phyloP scores from a whole-genome alignment of 1,140 invertebrate species.

The Lordiphosa collinella region DNA sequence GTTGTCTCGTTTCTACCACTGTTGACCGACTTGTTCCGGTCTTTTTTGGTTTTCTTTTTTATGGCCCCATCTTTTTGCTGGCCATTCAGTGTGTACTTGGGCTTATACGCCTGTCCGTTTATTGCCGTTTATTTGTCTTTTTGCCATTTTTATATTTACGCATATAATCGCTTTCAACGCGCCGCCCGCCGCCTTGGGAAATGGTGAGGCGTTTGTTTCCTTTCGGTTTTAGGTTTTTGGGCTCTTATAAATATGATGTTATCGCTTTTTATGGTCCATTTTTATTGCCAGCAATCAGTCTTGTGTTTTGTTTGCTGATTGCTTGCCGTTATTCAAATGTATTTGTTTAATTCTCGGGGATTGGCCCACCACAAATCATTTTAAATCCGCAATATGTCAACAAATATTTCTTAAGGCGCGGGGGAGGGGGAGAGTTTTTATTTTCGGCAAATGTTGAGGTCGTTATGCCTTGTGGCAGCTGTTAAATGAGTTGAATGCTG shows the following conservation, averaged over 20 bases:
- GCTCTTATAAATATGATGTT: conserved; percentile 75
- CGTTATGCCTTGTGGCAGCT: conserved; percentile 42
- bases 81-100: conserved; percentile 42
- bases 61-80: conserved; percentile 57
- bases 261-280: conserved; percentile 77
- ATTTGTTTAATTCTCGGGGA: conserved; percentile 72
- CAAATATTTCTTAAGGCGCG: conserved; percentile 59
- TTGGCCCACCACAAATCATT: conserved; percentile 67
- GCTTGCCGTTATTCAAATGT: conserved; percentile 74
- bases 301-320: conserved; percentile 76
- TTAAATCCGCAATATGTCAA: conserved; percentile 78
- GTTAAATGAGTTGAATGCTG: conserved; percentile 15
- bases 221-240: conserved; percentile 21
- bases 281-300: conserved; percentile 76
- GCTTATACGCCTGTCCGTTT: conserved; percentile 46
- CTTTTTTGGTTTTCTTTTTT: conserved; percentile 53
- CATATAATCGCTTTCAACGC: conserved; percentile 77
- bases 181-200: conserved; percentile 50
- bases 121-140: conserved; percentile 78
- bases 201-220: conserved; percentile 30
- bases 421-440: conserved; percentile 2
- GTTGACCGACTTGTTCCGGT: conserved; percentile 4
- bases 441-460: conserved; percentile 2
- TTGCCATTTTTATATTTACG: conserved; percentile 78
- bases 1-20: conserved; percentile 8